These are phyloP conservation scores for Eilema depressum DNA, from an alignment of 2,888 invertebrate genomes.

Conservation along the genomic window DNA sequence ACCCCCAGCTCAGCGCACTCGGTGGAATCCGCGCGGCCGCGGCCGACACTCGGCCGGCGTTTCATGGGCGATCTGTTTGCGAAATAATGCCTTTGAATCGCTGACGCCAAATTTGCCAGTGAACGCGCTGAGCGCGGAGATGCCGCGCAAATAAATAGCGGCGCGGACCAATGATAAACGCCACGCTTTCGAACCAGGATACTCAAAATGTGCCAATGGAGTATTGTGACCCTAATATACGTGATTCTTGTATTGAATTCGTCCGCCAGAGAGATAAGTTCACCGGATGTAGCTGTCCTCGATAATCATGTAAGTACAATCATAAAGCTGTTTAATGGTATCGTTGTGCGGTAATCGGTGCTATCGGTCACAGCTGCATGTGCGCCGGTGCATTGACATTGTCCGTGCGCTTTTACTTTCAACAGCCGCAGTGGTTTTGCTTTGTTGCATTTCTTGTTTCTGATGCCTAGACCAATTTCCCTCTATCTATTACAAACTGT, in stretches of 20 bases:
- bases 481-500: not conserved
- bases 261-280: constrained; percentile 69
- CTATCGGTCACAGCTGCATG: constrained; percentile 60
- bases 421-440: constrained; percentile 27
- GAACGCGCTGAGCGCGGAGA: constrained; percentile 73
- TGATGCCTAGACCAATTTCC: not conserved
- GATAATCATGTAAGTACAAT: constrained; percentile 77
- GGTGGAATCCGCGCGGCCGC: constrained; percentile 79
- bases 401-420: constrained; percentile 82
- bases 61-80: constrained; percentile 72
- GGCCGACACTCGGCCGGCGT: constrained; percentile 82
- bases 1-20: constrained; percentile 70
- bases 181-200: constrained; percentile 60
- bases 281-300: constrained; percentile 61
- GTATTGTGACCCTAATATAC: constrained; percentile 75
- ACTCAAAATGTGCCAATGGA: constrained; percentile 84
- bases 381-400: constrained; percentile 71
- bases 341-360: constrained; percentile 8
- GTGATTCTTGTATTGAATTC: constrained; percentile 70
- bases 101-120: constrained; percentile 75
- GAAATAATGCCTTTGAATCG: constrained; percentile 81
- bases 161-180: constrained; percentile 61
- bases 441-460: constrained; percentile 36
- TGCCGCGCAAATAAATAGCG: constrained; percentile 82
- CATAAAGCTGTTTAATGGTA: not conserved